Evolutionary conservation across 2,113 vertebrate species (phyloP), one percentile per base, ranked within the genome.

Genomic region (Notechis scutatus): DNA sequence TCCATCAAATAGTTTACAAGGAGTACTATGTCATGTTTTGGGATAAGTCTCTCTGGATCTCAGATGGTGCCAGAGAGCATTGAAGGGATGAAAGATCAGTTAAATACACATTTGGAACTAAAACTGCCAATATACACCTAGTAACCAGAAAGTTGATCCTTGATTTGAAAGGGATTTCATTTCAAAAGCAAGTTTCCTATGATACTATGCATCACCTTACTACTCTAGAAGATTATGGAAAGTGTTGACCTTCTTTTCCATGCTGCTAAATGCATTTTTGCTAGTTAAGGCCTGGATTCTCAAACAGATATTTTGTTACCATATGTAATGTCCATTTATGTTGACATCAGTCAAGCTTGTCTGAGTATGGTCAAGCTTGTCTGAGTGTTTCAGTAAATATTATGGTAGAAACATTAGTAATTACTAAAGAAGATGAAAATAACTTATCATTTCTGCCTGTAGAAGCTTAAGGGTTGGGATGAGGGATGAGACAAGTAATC

Each of bases 111-210:
- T 90, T 87, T 93, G 92, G 89, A 90, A 87, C 55, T 64, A 69
- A 93, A 85, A 90, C 87, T 93, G 74, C 56, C 45, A 93, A 86
- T 45, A 29, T 93, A 85, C 88, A 61, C 20, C 45, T 59, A 26
- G 92, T 54, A 93, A 93, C 69, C n/a, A 64, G 89, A 90, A 55
- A 87, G 47, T 47, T 59, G 56, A 54, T 24, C n/a, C 88, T 64
- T 93, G 81, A 90, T 93, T 87, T 87, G n/a, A 93, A 93, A 93
- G 55, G 52, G 50, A 21, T 86, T 86, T 90, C 52, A n/a, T 87
- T 93, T 89, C 74, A 90, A 57, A 45, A 93, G 86, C 12, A 87
- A 56, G 23, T 21, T 64, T 87, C 29, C 61, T 39, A 21, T 90
- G 26, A 54, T 88, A 24, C 2, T 81, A 45, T 45, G 24, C 8